These are phyloP conservation scores for Riptortus pedestris DNA, from an alignment of 1,140 invertebrate genomes.

Conservation along the genomic window DNA sequence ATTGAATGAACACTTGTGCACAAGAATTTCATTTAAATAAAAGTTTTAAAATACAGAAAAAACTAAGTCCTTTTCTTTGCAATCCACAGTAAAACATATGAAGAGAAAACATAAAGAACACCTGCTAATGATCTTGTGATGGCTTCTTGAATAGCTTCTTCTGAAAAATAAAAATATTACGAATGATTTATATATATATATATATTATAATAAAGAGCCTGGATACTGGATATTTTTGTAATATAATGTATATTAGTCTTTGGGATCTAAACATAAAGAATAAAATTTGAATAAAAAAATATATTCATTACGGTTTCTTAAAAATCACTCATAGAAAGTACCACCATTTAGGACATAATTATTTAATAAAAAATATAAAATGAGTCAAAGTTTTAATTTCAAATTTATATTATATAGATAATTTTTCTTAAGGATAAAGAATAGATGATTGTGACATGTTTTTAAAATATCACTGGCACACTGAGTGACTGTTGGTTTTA, in stretches of 20 bases:
- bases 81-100: background rate
- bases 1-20: too few species aligned
- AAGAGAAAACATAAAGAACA: slow-evolving; percentile 6
- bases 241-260: background rate
- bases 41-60: too few species aligned
- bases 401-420: too few species aligned
- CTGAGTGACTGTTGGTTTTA: too few species aligned
- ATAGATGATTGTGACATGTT: too few species aligned
- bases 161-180: slow-evolving; percentile 10
- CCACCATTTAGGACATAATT: background rate
- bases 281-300: background rate
- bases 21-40: too few species aligned
- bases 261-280: background rate
- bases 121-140: background rate
- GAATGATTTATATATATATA: background rate
- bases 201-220: background rate
- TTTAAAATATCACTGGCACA: too few species aligned
- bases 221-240: background rate
- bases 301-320: background rate
- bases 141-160: slow-evolving; percentile 6
- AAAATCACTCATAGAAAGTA: background rate
- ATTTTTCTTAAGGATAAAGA: too few species aligned
- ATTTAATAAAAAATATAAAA: too few species aligned
- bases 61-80: slow-evolving; percentile 2
- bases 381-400: too few species aligned